A percentile compares a stretch with the other conserved stretches of the same genome.
Evolutionary conservation across 92 coral and sea anemone genomes (phyloP).

Genomic region (Bergia sp.): DNA sequence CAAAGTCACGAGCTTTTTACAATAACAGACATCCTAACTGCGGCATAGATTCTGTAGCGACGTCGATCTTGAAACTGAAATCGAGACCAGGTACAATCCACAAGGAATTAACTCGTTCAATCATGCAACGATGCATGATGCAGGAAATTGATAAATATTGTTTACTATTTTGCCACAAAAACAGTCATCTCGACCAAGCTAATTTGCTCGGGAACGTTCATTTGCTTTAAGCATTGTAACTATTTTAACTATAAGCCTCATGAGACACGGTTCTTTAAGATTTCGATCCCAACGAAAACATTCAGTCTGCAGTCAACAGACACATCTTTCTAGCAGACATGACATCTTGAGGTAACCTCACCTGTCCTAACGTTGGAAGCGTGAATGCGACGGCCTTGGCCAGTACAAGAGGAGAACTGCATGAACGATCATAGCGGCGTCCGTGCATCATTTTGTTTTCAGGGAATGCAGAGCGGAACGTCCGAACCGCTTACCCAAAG

Average conservation of each 20-base stretch:
- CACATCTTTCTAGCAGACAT: background rate
- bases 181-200: background rate
- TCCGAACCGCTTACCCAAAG: slow-evolving; percentile 6
- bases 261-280: background rate
- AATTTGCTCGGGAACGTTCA: background rate
- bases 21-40: background rate
- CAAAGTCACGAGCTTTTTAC: background rate
- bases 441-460: slow-evolving; percentile 32
- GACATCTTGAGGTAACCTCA: background rate
- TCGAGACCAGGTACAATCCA: background rate
- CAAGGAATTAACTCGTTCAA: background rate
- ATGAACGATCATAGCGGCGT: slow-evolving; percentile 16
- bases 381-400: background rate
- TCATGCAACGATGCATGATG: slow-evolving; percentile 3
- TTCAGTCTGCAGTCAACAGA: background rate
- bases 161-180: slow-evolving; percentile 5
- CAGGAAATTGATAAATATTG: background rate
- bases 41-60: background rate
- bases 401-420: slow-evolving; percentile 2
- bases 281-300: background rate
- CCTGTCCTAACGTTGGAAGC: slow-evolving; percentile 22
- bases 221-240: background rate
- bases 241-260: background rate
- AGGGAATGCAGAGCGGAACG: slow-evolving; percentile 7
- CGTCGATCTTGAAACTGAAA: background rate